Evolutionary conservation across 2,888 invertebrate species (phyloP).

Genomic region (Drosophila mayaguana): DNA sequence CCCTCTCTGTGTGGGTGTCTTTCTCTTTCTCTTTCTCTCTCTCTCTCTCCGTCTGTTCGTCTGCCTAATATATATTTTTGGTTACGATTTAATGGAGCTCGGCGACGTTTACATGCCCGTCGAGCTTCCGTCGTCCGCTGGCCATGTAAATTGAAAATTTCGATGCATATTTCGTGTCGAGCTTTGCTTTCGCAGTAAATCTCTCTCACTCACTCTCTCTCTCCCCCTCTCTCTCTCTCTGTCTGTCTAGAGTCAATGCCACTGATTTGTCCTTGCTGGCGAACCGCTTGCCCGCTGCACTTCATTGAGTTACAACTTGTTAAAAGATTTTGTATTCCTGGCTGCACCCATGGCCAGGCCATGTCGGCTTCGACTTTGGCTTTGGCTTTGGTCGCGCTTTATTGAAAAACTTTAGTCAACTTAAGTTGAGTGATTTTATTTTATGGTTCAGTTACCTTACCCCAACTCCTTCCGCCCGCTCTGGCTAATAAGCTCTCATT

Average conservation of each 20-base stretch:
- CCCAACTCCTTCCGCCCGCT: neutral
- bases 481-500: neutral
- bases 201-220: neutral
- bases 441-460: constrained; percentile 18
- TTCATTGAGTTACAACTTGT: constrained; percentile 67
- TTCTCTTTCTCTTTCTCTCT: neutral
- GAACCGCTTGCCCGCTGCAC: constrained; percentile 31
- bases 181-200: constrained; percentile 35
- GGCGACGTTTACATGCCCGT: constrained; percentile 4
- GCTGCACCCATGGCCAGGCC: constrained; percentile 18
- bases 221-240: neutral
- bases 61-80: constrained; percentile 18
- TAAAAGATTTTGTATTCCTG: constrained; percentile 64
- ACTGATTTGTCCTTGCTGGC: constrained; percentile 17
- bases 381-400: constrained; percentile 40
- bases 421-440: constrained; percentile 47
- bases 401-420: constrained; percentile 68
- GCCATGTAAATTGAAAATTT: constrained; percentile 76
- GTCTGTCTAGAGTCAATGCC: constrained; percentile 14
- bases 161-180: constrained; percentile 69
- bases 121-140: constrained; percentile 20
- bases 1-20: neutral
- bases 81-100: constrained; percentile 48
- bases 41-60: too few species aligned
- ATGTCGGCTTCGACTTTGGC: neutral